Evolutionary conservation across 2,888 invertebrate species (phyloP).

Genomic region (Plebejus melissa): DNA sequence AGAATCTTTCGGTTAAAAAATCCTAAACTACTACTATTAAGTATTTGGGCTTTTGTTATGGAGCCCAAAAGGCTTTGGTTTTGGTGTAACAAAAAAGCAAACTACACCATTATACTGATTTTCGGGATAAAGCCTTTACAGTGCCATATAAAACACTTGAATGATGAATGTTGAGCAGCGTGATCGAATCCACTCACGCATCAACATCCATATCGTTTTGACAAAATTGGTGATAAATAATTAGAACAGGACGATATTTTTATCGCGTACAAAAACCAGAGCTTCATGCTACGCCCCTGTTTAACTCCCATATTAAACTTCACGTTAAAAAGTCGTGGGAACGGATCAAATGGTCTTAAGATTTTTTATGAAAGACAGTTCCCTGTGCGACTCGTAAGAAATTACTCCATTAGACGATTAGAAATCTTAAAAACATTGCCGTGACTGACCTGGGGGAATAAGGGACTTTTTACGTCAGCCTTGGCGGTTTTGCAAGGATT

Average conservation of each 20-base stretch:
- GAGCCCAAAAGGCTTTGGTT: too few relatives aligned
- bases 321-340: not conserved
- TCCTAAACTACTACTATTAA: too few relatives aligned
- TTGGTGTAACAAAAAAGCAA: too few relatives aligned
- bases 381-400: conserved; percentile 11
- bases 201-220: not conserved
- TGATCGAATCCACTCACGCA: not conserved
- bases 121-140: too few relatives aligned
- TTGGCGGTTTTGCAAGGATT: not conserved
- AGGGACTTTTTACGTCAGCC: not conserved
- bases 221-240: not conserved
- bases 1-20: too few relatives aligned
- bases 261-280: not conserved
- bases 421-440: conserved; percentile 15
- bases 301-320: not conserved
- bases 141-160: too few relatives aligned
- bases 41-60: too few relatives aligned
- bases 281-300: not conserved
- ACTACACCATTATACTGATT: too few relatives aligned
- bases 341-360: conserved; percentile 2
- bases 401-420: conserved; percentile 19
- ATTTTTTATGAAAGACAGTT: not conserved
- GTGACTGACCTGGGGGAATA: conserved; percentile 13
- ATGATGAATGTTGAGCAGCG: not conserved
- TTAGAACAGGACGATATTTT: not conserved